A percentile compares a stretch with the other conserved stretches of the same genome.
Conservation (phyloP, 2,113 vertebrate genomes). For the Bufo gargarizans region DNA sequence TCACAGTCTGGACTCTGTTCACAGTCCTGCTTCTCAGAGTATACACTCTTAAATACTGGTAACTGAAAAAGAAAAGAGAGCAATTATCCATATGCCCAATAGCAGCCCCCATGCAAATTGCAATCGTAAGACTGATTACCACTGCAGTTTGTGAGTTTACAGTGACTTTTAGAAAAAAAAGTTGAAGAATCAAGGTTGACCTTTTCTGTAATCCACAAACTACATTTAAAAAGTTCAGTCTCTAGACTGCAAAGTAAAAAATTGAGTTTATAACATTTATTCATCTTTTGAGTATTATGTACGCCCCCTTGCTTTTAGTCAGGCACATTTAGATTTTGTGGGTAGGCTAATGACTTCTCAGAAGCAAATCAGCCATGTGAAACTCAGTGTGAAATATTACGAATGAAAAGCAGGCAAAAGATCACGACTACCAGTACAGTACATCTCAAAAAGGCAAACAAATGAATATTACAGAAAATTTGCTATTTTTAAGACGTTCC, state of each 20-base stretch:
- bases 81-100: no score
- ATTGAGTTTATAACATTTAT: background rate
- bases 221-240: background rate
- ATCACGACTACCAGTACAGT: background rate
- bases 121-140: no score
- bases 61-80: no score
- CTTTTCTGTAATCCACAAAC: background rate
- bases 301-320: background rate
- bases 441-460: background rate
- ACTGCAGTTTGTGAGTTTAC: no score
- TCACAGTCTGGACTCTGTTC: background rate
- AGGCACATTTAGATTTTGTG: background rate
- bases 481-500: background rate
- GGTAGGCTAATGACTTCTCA: background rate
- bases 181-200: background rate
- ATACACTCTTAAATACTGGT: no score
- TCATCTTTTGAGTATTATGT: background rate
- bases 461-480: slow-evolving; percentile 12
- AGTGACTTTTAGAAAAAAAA: background rate
- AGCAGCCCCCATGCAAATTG: no score
- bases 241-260: background rate
- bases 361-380: background rate
- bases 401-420: background rate
- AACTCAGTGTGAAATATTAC: background rate
- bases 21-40: no score